Conservation (phyloP, 2,888 invertebrate genomes). For the Caprella mutica region DNA sequence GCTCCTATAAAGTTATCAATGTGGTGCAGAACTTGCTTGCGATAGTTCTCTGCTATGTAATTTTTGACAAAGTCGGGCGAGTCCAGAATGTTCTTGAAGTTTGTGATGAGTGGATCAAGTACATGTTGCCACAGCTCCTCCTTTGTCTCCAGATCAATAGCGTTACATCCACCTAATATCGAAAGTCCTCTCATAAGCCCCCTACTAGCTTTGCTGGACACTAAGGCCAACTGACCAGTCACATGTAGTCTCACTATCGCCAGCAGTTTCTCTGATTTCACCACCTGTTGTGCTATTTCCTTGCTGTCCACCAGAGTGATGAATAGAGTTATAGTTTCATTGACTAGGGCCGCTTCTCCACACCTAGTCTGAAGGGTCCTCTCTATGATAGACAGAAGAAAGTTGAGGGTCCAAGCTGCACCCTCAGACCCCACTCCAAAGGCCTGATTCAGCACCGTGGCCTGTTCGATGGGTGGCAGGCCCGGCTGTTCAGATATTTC, state of each 20-base stretch:
- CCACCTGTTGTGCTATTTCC: conserved; percentile 34
- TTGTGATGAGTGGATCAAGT: conserved; percentile 47
- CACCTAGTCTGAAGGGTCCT: conserved; percentile 52
- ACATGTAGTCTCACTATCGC: not conserved
- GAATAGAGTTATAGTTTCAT: conserved; percentile 54
- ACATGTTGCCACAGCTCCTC: conserved; percentile 38
- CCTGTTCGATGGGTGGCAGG: not conserved
- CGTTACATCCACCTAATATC: not conserved
- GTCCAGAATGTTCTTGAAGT: conserved; percentile 41
- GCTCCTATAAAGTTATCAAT: conserved; percentile 57
- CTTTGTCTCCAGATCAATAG: not conserved
- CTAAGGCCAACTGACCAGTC: not conserved
- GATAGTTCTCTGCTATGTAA: conserved; percentile 52
- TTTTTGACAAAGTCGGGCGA: conserved; percentile 43
- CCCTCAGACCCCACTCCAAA: conserved; percentile 57
- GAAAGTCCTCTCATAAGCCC: conserved; percentile 5
- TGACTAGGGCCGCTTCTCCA: conserved; percentile 51
- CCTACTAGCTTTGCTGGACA: not conserved
- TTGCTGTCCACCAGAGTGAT: conserved; percentile 46
- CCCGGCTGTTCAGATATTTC: not conserved
- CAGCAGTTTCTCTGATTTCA: not conserved
- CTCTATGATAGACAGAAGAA: conserved; percentile 54
- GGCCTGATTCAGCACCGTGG: conserved; percentile 46
- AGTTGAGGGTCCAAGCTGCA: conserved; percentile 52
- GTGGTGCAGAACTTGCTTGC: conserved; percentile 58